phyloP scores from a whole-genome alignment of 2,797 vertebrate species.

The Clarias pachynema region DNA sequence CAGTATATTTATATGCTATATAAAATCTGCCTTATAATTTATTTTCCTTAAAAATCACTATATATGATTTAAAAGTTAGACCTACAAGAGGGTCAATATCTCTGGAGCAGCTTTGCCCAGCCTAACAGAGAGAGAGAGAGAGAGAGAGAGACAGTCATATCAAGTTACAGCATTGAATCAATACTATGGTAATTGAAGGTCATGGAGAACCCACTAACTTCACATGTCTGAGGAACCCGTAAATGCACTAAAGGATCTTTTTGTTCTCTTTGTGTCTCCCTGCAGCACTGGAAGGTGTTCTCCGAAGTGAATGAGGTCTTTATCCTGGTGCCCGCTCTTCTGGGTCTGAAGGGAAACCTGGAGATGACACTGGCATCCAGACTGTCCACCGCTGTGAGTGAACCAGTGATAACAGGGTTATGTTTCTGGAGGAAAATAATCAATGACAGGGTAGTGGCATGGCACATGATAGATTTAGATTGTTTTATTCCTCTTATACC shows the following conservation, averaged over 20 bases:
- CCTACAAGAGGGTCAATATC: neutral
- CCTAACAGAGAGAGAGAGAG: neutral
- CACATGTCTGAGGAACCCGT: neutral
- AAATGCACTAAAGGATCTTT: neutral
- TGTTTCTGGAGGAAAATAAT: neutral
- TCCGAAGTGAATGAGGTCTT: conserved; percentile 94
- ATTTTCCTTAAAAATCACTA: neutral
- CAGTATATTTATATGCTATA: neutral
- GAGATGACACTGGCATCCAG: conserved; percentile 98
- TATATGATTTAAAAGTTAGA: neutral
- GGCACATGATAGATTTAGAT: neutral
- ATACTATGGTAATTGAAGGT: conserved; percentile 46
- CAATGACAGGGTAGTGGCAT: neutral
- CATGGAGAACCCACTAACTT: conserved; percentile 23
- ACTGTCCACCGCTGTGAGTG: conserved; percentile 93
- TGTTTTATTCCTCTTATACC: neutral
- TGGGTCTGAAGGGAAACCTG: conserved; percentile 97
- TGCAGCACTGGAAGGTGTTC: conserved; percentile 96
- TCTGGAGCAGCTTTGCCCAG: neutral
- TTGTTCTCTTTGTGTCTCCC: conserved; percentile 37
- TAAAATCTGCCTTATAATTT: neutral
- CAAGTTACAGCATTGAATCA: conserved; percentile 58
- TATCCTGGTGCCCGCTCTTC: conserved; percentile 93
- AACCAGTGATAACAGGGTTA: neutral
- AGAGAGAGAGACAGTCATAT: conserved; percentile 25